Evolutionary conservation across 92 coral and sea anemone genomes (phyloP).

Genomic region (Muricea muricata): DNA sequence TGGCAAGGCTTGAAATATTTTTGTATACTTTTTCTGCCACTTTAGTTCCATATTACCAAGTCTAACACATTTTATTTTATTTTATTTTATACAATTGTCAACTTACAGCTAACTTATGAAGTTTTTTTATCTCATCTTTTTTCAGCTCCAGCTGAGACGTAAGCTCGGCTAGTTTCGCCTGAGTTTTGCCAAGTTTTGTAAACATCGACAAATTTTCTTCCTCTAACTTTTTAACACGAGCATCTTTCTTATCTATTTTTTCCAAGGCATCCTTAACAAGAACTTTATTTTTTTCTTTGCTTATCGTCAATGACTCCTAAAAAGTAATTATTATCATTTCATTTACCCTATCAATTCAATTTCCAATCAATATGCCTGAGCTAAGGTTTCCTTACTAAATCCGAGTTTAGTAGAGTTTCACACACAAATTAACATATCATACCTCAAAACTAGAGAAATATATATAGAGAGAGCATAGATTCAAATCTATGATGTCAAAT

Average conservation of each 20-base stretch:
- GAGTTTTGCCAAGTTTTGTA: not conserved
- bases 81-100: not conserved
- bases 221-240: not conserved
- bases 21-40: no score
- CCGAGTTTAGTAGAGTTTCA: no score
- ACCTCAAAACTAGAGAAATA: no score
- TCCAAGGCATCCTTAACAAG: constrained; percentile 14
- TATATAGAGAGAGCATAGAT: no score
- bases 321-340: not conserved
- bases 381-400: no score
- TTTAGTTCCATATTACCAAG: not conserved
- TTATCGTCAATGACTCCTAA: not conserved
- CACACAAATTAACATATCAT: no score
- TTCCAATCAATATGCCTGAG: not conserved
- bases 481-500: no score
- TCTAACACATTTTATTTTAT: not conserved
- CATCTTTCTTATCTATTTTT: not conserved
- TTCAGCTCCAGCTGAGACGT: not conserved
- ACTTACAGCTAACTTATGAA: constrained; percentile 1
- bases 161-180: not conserved
- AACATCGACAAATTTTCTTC: not conserved
- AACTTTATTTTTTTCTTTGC: constrained; percentile 23
- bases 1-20: no score
- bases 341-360: not conserved
- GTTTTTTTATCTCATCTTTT: not conserved